phyloP scores from a whole-genome alignment of 2,797 vertebrate genomes.

The Glyptemys insculpta region DNA sequence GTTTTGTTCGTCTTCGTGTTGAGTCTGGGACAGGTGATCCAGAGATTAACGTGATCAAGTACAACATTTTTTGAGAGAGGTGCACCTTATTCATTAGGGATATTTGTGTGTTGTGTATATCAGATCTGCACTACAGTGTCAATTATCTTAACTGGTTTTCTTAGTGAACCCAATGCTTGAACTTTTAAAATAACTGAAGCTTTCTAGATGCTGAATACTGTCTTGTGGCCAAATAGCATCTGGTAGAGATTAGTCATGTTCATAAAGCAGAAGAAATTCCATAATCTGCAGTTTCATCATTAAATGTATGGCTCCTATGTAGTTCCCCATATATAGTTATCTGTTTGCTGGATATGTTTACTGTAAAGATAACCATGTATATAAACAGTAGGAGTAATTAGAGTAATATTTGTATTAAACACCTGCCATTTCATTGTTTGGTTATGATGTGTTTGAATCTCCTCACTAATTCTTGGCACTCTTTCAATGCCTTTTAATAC shows the following conservation, averaged over 20 bases:
- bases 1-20: not conserved
- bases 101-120: rapidly evolving
- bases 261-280: conserved; percentile 53
- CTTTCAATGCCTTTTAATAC: not conserved
- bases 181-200: conserved; percentile 49
- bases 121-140: rapidly evolving
- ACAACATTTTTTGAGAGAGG: not conserved
- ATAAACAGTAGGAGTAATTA: not conserved
- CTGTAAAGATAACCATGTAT: not conserved
- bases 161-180: conserved; percentile 12
- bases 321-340: not conserved
- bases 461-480: not conserved
- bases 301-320: conserved; percentile 18
- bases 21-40: not conserved
- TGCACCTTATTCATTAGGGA: not conserved
- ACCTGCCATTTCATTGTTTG: not conserved
- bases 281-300: conserved; percentile 13
- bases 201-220: conserved; percentile 42
- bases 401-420: not conserved
- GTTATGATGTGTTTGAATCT: not conserved
- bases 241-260: conserved; percentile 59
- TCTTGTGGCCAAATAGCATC: conserved; percentile 42
- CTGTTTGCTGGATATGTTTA: not conserved
- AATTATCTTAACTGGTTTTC: not conserved
- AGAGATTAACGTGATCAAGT: conserved; percentile 19